Conservation (phyloP, 2,888 invertebrate genomes). For the Drosophila macrothrix region DNA sequence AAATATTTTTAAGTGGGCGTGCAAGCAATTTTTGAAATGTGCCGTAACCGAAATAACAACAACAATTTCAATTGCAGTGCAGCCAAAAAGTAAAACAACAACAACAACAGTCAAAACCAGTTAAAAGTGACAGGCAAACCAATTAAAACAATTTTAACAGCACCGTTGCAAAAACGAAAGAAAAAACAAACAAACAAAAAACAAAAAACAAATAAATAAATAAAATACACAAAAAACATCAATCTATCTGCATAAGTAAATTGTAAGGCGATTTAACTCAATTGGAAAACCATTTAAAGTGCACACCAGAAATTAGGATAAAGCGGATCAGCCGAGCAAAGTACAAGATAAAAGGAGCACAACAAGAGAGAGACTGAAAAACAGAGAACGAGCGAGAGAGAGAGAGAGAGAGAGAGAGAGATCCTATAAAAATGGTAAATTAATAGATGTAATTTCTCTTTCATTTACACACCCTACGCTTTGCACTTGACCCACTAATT, state of each 20-base stretch:
- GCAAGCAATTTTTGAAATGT: conserved; percentile 49
- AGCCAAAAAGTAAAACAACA: conserved; percentile 62
- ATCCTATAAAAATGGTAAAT: conserved; percentile 46
- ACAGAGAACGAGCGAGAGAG: background rate
- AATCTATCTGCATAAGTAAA: conserved; percentile 29
- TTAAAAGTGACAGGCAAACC: conserved; percentile 65
- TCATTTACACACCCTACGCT: conserved; percentile 11
- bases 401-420: conserved; percentile 1
- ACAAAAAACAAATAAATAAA: background rate
- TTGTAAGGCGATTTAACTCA: conserved; percentile 51
- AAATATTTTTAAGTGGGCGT: conserved; percentile 54
- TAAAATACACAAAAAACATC: background rate
- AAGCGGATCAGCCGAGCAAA: conserved; percentile 22
- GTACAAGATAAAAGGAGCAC: conserved; percentile 7
- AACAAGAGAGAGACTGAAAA: conserved; percentile 1
- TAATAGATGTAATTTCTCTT: conserved; percentile 17
- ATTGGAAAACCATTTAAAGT: conserved; percentile 35
- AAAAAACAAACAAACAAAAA: background rate
- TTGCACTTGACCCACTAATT: conserved; percentile 73
- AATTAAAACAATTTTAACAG: conserved; percentile 52
- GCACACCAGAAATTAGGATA: conserved; percentile 6
- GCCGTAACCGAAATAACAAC: conserved; percentile 39
- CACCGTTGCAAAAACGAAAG: conserved; percentile 2
- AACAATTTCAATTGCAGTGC: conserved; percentile 77
- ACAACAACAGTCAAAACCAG: conserved; percentile 62